These are phyloP conservation scores for Rousettus leschenaultii DNA, from an alignment of 2,113 vertebrate species.

Conservation along the genomic window DNA sequence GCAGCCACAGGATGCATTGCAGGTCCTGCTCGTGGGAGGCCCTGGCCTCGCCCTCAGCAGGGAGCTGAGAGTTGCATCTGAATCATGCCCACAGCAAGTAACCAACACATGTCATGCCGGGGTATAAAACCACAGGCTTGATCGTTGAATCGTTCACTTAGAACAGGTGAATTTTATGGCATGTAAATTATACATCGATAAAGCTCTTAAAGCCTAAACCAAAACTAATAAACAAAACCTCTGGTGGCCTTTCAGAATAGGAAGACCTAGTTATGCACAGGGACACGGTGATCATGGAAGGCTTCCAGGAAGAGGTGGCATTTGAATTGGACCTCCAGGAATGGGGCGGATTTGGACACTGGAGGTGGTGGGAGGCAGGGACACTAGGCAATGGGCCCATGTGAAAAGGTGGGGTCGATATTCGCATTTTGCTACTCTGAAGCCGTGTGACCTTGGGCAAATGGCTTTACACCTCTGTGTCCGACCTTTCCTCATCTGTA, in stretches of 20 bases:
- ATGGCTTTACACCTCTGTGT: background rate
- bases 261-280: background rate
- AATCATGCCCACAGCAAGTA: background rate
- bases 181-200: background rate
- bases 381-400: background rate
- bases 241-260: background rate
- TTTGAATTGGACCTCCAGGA: background rate
- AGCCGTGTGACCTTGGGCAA: background rate
- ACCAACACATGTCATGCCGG: accelerated
- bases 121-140: background rate
- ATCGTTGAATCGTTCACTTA: background rate
- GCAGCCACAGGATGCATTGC: background rate
- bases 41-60: background rate
- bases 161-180: background rate
- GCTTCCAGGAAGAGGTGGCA: background rate
- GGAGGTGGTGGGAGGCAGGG: background rate
- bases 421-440: background rate
- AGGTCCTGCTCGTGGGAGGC: accelerated
- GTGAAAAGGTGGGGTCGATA: background rate
- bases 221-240: background rate
- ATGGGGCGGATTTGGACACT: background rate
- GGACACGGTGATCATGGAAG: background rate
- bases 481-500: background rate
- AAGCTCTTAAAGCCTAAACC: background rate
- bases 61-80: background rate